Base-by-base conservation (phyloP, 2,888 invertebrate species). In the Ennomos quercinarius region DNA sequence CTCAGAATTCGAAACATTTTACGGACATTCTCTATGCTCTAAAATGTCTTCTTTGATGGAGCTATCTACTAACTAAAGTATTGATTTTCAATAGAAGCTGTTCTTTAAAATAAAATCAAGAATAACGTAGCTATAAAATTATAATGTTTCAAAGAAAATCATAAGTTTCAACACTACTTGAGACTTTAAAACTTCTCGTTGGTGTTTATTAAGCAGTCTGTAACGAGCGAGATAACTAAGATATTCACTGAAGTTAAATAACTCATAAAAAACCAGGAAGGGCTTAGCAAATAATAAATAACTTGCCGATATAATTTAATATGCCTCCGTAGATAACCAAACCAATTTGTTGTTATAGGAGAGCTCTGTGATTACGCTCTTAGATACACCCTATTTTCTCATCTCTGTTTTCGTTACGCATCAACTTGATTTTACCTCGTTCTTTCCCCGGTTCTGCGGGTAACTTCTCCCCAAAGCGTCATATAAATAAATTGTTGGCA, bases 401-500 rank as follows among this genome's bases (percentile, higher is more conserved):
- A 80, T 83, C 80, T 72, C 71, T 70, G 77, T 80, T 81, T 59
- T 77, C 76, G 77, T 79, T 79, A 84, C 85, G 83, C 83, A 89
- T 88, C 89, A 89, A 89, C 84, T 89, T 86, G 88, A 91, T 91
- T 90, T 83, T 79, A 84, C 84, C 88, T 86, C 84, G 84, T 81
- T 83, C 83, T 73, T 81, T 76, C 77, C 76, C 78, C 77, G 76
- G 84, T 78, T 86, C 84, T 77, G 80, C 74, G 85, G 87, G 80
- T 88, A 91, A 91, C 84, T 88, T 87, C 87, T 89, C 91, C 91
- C 91, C 74, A 75, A 88, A 86, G 91, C 86, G 84, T 89, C 91
- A 91, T 92, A 92, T 90, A 92, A 91, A 92, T 91, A 92, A 91
- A 92, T 92, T 92, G 91, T 91, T 85, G 89, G 80, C 84, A 83